phyloP scores from a whole-genome alignment of 23 tunicate genomes.

The Ciona savignyi region DNA sequence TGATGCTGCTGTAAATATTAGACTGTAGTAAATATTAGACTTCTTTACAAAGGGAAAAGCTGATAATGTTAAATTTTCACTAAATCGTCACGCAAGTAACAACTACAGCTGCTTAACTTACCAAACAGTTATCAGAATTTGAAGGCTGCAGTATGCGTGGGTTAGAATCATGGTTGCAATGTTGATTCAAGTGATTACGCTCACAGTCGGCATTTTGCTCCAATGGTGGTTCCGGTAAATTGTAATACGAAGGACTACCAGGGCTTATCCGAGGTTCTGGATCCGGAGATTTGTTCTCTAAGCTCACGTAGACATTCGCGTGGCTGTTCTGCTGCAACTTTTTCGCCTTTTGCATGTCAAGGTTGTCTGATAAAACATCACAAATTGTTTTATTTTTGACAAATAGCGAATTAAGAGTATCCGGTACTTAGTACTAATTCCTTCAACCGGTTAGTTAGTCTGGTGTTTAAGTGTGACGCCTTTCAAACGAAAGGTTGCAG shows the following conservation, averaged over 20 bases:
- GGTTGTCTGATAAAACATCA: conserved; percentile 10
- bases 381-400: no score
- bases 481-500: no score
- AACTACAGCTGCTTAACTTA: no score
- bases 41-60: no score
- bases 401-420: no score
- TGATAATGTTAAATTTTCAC: no score
- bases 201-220: not conserved
- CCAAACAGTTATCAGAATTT: conserved; percentile 1
- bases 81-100: no score
- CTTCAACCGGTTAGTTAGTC: no score
- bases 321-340: conserved; percentile 7
- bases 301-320: conserved; percentile 31
- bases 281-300: conserved; percentile 1
- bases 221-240: not conserved
- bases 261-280: not conserved
- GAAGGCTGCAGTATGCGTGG: conserved; percentile 24
- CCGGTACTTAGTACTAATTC: no score
- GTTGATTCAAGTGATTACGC: not conserved
- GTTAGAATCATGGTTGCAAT: conserved; percentile 26
- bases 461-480: no score
- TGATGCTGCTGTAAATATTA: not conserved
- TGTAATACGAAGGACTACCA: not conserved
- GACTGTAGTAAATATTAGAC: not conserved
- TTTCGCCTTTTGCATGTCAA: conserved; percentile 10